Base-by-base conservation (phyloP, 2,888 invertebrate species). In the Mechanitis mazaeus region DNA sequence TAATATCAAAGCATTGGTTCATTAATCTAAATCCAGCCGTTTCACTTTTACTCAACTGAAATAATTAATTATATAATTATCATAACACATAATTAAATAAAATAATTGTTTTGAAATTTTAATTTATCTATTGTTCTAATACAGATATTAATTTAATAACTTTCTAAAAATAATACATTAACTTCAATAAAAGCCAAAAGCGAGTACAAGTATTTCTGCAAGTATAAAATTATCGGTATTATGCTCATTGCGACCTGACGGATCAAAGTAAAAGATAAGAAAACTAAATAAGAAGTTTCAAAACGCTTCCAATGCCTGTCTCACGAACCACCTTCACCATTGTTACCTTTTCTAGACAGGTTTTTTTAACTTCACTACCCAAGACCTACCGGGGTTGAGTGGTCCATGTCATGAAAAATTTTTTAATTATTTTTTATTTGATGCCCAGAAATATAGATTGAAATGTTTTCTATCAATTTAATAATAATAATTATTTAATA, bases 341-440 rank as follows among this genome's bases (percentile, higher is more conserved):
- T 83, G 84, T 83, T 79, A 82, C 79, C 74, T 75, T 69, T 70
- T 71, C 74, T 75, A 82, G 84, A 82, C 78, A 75, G 71, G 69
- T 69, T 78, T 82, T 82, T 81, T 20, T 77, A 72, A 72, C 68
- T 72, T 71, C 72, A 71, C 70, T 71, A 71, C 72, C 71, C 68
- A 75, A 72, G 68, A 73, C 71, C 73, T 69, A 73, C 70, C 71
- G 66, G 67, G 59, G 57, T 45, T 33, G 55, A 54, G 55, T 73
- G 75, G 71, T 68, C 0, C 54, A 77, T 75, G 60, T 12, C 4
- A 55, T 9, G 47, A 68, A 64, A 45, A 45, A 33, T 55, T 58
- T 55, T 57, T 46, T 42, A 33, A n/a, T 42, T 53, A n/a, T n/a
- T 33, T 33, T 7, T 0, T 12, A 7, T 9, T 42, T 20, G n/a